Conservation (phyloP, 2,113 vertebrate genomes). For the Okapia johnstoni region DNA sequence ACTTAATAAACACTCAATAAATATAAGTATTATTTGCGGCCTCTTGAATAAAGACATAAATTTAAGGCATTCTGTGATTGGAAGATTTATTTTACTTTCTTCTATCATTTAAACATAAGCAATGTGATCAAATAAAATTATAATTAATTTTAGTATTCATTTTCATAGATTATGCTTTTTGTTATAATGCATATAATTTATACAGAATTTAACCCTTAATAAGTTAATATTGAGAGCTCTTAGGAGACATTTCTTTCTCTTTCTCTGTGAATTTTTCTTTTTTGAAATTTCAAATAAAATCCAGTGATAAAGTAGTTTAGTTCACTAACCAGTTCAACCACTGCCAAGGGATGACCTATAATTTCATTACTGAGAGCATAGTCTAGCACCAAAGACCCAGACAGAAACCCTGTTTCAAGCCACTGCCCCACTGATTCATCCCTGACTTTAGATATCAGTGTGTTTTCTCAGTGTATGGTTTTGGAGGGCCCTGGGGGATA, state of each 20-base stretch:
- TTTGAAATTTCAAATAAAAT: conserved; percentile 15
- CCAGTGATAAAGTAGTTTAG: background rate
- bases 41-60: background rate
- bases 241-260: background rate
- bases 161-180: background rate
- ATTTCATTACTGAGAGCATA: background rate
- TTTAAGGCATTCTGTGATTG: background rate
- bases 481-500: background rate
- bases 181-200: background rate
- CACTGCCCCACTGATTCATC: background rate
- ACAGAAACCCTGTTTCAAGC: background rate
- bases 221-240: background rate
- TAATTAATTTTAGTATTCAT: background rate
- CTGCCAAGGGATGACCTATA: background rate
- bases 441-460: background rate
- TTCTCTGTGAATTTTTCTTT: background rate
- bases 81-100: background rate
- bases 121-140: background rate
- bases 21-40: background rate
- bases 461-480: background rate
- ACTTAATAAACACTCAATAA: background rate
- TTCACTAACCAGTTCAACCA: background rate
- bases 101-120: background rate
- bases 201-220: background rate
- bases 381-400: background rate